Evolutionary conservation across 2,113 vertebrate species (phyloP).

Genomic region (Cephalopterus ornatus): DNA sequence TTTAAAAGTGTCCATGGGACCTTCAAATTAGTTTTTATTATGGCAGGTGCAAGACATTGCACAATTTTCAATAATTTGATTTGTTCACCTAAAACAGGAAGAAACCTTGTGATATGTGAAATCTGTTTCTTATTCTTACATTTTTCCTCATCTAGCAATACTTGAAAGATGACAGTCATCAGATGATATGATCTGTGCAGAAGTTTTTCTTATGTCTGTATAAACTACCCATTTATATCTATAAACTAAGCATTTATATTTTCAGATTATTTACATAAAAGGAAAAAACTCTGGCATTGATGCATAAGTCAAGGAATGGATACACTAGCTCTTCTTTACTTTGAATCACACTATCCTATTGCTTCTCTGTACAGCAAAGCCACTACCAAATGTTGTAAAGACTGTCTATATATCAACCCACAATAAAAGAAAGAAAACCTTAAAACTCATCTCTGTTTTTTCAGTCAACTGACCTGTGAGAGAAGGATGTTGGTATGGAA

Average conservation of each 20-base stretch:
- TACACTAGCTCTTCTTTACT: background rate
- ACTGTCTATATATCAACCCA: background rate
- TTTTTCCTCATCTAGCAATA: background rate
- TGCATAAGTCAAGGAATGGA: background rate
- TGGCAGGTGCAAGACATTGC: background rate
- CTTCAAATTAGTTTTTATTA: background rate
- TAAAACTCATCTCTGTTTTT: background rate
- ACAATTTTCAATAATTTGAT: background rate
- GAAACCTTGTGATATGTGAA: background rate
- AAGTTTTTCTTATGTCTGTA: background rate
- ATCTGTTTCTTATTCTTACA: background rate
- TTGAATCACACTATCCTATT: background rate
- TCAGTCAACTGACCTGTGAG: background rate
- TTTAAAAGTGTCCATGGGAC: background rate
- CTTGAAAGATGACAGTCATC: background rate
- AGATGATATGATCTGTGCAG: background rate
- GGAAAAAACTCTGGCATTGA: background rate
- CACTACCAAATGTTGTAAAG: background rate
- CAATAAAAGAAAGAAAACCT: background rate
- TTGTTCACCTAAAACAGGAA: background rate
- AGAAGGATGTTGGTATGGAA: background rate
- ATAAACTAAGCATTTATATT: background rate
- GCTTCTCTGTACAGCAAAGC: background rate
- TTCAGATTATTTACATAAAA: background rate
- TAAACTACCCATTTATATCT: background rate